Percentiles rank a stretch among this genome's conserved stretches.
These are phyloP conservation scores for Polietes domitor DNA, from an alignment of 2,888 invertebrate genomes.

Conservation along the genomic window DNA sequence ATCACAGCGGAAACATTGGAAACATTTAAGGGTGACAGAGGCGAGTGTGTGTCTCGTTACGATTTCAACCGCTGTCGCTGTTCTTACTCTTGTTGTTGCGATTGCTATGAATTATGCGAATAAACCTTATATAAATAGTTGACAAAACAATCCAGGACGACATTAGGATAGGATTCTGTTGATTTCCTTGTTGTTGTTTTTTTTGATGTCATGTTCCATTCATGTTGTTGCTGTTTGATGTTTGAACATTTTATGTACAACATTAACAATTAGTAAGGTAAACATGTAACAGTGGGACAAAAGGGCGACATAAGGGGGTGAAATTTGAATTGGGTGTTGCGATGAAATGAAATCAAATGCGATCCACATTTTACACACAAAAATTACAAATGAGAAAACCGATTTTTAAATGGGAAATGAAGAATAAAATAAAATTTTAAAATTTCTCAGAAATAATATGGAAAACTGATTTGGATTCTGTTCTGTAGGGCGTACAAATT, in stretches of 20 bases:
- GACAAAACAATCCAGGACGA: slow-evolving; percentile 56
- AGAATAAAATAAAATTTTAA: too few relatives aligned
- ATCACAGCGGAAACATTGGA: slow-evolving; percentile 39
- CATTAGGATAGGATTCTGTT: slow-evolving; percentile 30
- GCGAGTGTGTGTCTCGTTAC: slow-evolving; percentile 49
- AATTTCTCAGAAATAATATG: too few relatives aligned
- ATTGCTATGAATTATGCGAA: slow-evolving; percentile 34
- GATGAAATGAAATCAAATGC: not conserved
- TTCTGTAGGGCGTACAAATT: too few relatives aligned
- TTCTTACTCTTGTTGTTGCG: slow-evolving; percentile 3
- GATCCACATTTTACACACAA: not conserved
- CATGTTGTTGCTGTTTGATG: slow-evolving; percentile 71
- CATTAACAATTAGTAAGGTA: slow-evolving; percentile 46
- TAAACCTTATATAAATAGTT: slow-evolving; percentile 61
- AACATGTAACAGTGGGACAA: slow-evolving; percentile 49
- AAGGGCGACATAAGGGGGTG: not conserved
- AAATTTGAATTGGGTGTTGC: not conserved
- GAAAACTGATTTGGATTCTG: too few relatives aligned
- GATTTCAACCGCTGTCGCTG: slow-evolving; percentile 45
- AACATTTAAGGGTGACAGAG: slow-evolving; percentile 59
- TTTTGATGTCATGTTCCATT: slow-evolving; percentile 49
- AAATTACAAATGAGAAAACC: too few relatives aligned
- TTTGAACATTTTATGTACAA: slow-evolving; percentile 67
- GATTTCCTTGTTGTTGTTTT: slow-evolving; percentile 69
- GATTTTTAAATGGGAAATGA: too few relatives aligned